phyloP scores from a whole-genome alignment of 2,797 vertebrate genomes.

The Neoniphon sammara region DNA sequence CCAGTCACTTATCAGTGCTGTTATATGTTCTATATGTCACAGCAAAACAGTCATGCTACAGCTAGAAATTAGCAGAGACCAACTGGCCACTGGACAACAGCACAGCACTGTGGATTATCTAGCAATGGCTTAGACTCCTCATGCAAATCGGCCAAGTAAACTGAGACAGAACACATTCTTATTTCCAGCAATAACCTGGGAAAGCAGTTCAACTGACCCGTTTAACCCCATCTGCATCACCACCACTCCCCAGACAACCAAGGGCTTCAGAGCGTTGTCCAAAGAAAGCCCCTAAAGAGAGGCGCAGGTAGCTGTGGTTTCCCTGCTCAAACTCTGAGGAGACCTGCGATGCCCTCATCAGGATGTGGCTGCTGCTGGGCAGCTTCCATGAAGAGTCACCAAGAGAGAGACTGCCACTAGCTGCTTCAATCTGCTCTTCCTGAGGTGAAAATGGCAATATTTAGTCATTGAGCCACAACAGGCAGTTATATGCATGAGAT shows the following conservation, averaged over 20 bases:
- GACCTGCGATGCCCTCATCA: slow-evolving; percentile 85
- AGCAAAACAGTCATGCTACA: neutral
- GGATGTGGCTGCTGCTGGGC: slow-evolving; percentile 77
- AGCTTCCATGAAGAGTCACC: slow-evolving; percentile 88
- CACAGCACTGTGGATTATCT: neutral
- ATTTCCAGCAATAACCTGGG: neutral
- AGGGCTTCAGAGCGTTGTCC: slow-evolving; percentile 94
- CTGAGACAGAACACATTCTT: neutral
- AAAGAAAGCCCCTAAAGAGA: slow-evolving; percentile 95
- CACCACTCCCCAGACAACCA: slow-evolving; percentile 87
- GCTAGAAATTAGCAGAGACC: neutral
- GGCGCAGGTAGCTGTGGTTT: slow-evolving; percentile 89
- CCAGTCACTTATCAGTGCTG: neutral
- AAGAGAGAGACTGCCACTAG: slow-evolving; percentile 70
- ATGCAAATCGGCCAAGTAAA: too few relatives aligned
- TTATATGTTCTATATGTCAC: neutral
- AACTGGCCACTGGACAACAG: neutral
- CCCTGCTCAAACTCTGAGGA: slow-evolving; percentile 83
- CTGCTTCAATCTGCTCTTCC: slow-evolving; percentile 87
- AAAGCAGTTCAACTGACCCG: slow-evolving; percentile 82
- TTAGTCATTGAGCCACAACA: too few relatives aligned
- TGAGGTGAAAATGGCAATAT: slow-evolving; percentile 62
- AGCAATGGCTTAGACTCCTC: neutral
- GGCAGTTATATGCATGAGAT: too few relatives aligned
- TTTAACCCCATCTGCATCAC: slow-evolving; percentile 83